Conservation (phyloP, 2,888 invertebrate species). For the Lottia scabra region DNA sequence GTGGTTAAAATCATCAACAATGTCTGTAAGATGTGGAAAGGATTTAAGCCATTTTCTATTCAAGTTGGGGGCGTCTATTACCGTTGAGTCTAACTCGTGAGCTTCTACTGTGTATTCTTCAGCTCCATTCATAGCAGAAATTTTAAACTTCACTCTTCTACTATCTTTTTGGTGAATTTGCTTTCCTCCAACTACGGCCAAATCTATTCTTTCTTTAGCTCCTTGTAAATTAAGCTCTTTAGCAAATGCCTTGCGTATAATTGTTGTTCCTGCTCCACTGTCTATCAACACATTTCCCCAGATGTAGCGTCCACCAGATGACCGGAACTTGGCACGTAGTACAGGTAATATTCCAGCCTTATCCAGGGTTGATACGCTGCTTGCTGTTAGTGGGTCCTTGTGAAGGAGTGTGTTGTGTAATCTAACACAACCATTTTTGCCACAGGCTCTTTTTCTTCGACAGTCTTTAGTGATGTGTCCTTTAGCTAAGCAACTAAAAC, state of each 20-base stretch:
- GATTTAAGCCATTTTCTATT: slow-evolving; percentile 11
- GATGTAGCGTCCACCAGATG: slow-evolving; percentile 5
- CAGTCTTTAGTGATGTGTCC: neutral
- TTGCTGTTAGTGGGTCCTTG: slow-evolving; percentile 12
- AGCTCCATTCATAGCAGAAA: slow-evolving; percentile 10
- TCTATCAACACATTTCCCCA: slow-evolving; percentile 17
- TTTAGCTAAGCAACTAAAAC: neutral
- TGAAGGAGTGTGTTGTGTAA: slow-evolving; percentile 15
- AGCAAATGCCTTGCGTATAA: slow-evolving; percentile 16
- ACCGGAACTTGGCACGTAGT: slow-evolving; percentile 13
- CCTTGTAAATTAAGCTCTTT: neutral
- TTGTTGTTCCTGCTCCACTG: slow-evolving; percentile 18
- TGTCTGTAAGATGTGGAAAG: neutral
- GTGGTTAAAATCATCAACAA: neutral
- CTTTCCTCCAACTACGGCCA: no score
- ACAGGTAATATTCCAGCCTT: slow-evolving; percentile 15
- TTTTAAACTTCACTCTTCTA: slow-evolving; percentile 11
- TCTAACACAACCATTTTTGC: slow-evolving; percentile 8
- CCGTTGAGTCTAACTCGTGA: slow-evolving; percentile 17
- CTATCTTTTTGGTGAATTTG: no score
- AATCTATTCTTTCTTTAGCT: no score
- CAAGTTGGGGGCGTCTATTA: slow-evolving; percentile 10
- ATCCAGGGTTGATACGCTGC: slow-evolving; percentile 7
- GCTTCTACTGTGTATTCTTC: slow-evolving; percentile 20
- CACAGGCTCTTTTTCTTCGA: neutral